Evolutionary conservation across 1,140 invertebrate genomes (phyloP), one percentile per base, ranked within the genome.

Genomic region (Musca vetustissima): DNA sequence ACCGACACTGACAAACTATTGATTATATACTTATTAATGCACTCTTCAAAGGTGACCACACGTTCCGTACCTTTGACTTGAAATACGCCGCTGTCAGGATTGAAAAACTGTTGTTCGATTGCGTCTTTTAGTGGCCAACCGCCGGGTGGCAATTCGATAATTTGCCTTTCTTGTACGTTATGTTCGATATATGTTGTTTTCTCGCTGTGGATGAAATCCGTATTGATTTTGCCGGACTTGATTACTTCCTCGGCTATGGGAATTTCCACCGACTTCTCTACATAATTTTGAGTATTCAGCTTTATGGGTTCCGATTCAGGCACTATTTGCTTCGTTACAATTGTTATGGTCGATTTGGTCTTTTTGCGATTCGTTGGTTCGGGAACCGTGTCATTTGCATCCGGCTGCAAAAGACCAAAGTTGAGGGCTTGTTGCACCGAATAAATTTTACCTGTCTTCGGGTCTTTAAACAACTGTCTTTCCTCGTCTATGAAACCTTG

Each of bases 41-140:
- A 96, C 83, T 97, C 93, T 82, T 94, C 88, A 73, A 98, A 91
- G 68, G 93, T 92, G 4, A 96, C 88, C 28, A 93, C 83, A 74
- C 92, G 87, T 79, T 95, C 93, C 1, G 93, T 94, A 32, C 91
- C 91, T 47, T 94, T 93, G 74, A 98, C 93, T 64, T 91, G 90
- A 76, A 97, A 95, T 2, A 94, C 84, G 2, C 95, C 94, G 7
- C 88, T 91, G 1, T 88, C 85, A 1, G 93, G 88, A 84, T 97
- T 91, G 72, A 96, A 93, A 3, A 95, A 80, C 50, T 88, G 87
- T 77, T 89, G 87, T 32, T 90, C 84, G 64, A 95, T 93, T 11
- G 92, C 92, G 76, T 94, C 90, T 64, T 86, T 83, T 0, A 96
- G 83, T 59, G 86, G 85, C 94, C 93, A 95, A 9, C 93, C 93